phyloP scores from a whole-genome alignment of 2,888 invertebrate species.

The Bellardia pandia region DNA sequence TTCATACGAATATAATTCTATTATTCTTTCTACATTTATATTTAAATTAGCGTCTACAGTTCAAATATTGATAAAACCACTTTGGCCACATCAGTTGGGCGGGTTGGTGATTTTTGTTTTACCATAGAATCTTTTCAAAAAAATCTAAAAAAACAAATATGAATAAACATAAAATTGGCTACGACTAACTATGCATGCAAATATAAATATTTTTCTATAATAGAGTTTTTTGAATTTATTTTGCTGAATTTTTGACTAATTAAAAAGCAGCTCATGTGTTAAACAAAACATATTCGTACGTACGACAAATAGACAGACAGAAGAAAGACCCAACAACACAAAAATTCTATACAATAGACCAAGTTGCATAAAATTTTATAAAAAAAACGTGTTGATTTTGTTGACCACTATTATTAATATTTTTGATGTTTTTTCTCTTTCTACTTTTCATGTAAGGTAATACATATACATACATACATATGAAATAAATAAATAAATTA shows the following conservation, averaged over 20 bases:
- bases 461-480: conserved; percentile 21
- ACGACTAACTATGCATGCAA: not conserved
- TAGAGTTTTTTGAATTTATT: not conserved
- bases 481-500: conserved; percentile 1
- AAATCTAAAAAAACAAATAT: not conserved
- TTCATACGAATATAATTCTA: not conserved
- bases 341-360: not conserved
- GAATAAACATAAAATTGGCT: not conserved
- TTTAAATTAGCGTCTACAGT: not conserved
- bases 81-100: not conserved
- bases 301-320: not conserved
- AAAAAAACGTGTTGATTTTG: conserved; percentile 7
- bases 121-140: not conserved
- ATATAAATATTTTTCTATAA: not conserved
- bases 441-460: not conserved
- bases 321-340: not conserved
- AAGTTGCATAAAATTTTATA: not conserved
- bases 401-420: not conserved
- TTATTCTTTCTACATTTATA: not conserved
- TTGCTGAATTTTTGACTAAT: conserved; percentile 46
- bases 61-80: not conserved
- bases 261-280: conserved; percentile 62
- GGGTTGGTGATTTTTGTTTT: not conserved
- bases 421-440: not conserved
- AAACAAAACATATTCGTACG: not conserved